Evolutionary conservation across 2,113 vertebrate genomes (phyloP).

Genomic region (Amazona vittata): DNA sequence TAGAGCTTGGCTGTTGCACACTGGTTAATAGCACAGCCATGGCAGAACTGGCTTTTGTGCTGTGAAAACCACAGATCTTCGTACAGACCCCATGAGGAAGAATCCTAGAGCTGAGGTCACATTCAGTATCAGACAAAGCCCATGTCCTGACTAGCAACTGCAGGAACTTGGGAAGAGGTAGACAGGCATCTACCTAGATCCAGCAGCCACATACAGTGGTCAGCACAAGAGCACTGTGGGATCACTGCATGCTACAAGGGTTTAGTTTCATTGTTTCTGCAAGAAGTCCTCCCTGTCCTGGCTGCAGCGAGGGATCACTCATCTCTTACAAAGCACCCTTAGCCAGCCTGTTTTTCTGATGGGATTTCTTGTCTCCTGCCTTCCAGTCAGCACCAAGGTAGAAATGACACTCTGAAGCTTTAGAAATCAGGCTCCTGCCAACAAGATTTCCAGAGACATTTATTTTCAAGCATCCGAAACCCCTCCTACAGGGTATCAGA

Average conservation of each 20-base stretch:
- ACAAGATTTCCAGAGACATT: neutral
- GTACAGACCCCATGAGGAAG: neutral
- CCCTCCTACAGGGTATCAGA: neutral
- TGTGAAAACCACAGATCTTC: neutral
- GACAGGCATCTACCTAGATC: neutral
- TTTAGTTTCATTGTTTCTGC: neutral
- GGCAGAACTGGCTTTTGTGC: neutral
- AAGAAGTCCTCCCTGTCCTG: neutral
- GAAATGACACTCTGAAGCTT: neutral
- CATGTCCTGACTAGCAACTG: rapidly evolving
- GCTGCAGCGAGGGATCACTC: neutral
- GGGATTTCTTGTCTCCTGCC: neutral
- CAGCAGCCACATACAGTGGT: neutral
- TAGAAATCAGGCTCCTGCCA: neutral
- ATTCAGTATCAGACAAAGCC: neutral
- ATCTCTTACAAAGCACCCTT: neutral
- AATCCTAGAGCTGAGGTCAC: neutral
- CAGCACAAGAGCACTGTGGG: neutral
- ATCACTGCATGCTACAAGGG: neutral
- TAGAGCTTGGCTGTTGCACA: neutral
- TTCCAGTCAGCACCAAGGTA: neutral
- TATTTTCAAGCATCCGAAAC: neutral
- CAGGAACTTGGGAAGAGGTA: neutral
- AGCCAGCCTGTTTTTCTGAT: neutral
- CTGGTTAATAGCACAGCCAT: neutral